Conservation (phyloP, 2,113 vertebrate species). For the Rhipidura dahli region DNA sequence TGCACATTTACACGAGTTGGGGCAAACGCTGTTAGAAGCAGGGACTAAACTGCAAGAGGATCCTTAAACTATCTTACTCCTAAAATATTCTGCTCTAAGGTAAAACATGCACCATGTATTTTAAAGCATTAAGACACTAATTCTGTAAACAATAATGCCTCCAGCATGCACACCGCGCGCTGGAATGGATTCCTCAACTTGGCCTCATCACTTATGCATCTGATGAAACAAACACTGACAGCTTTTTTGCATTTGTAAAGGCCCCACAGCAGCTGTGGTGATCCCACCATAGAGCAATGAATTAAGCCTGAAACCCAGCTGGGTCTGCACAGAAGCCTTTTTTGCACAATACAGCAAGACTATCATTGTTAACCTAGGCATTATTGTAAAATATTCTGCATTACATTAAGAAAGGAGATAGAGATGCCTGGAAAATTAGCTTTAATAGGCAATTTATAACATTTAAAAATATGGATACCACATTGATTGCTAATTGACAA, state of each 20-base stretch:
- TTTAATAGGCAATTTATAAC: conserved; percentile 74
- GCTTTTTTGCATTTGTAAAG: conserved; percentile 99
- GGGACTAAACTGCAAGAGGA: not conserved
- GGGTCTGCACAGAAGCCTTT: conserved; percentile 92
- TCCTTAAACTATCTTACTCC: conserved; percentile 37
- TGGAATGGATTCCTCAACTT: conserved; percentile 93
- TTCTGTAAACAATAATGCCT: conserved; percentile 80
- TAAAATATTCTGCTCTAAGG: conserved; percentile 64
- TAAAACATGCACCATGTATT: conserved; percentile 76
- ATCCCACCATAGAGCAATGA: conserved; percentile 94
- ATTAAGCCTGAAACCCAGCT: conserved; percentile 93
- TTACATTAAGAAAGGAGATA: conserved; percentile 61
- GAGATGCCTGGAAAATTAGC: conserved; percentile 77
- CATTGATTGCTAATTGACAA: conserved; percentile 57
- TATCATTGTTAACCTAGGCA: conserved; percentile 85
- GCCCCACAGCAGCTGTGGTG: conserved; percentile 98
- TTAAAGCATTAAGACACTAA: conserved; percentile 83
- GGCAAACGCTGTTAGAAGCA: not conserved
- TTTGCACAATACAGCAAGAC: conserved; percentile 88
- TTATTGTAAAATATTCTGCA: conserved; percentile 80
- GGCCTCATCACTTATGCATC: conserved; percentile 94
- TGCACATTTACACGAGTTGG: not conserved
- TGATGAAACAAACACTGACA: conserved; percentile 99
- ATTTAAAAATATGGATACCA: conserved; percentile 53
- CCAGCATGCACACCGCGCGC: conserved; percentile 74